phyloP scores from a whole-genome alignment of 2,888 invertebrate species.

The Aphidius colemani region DNA sequence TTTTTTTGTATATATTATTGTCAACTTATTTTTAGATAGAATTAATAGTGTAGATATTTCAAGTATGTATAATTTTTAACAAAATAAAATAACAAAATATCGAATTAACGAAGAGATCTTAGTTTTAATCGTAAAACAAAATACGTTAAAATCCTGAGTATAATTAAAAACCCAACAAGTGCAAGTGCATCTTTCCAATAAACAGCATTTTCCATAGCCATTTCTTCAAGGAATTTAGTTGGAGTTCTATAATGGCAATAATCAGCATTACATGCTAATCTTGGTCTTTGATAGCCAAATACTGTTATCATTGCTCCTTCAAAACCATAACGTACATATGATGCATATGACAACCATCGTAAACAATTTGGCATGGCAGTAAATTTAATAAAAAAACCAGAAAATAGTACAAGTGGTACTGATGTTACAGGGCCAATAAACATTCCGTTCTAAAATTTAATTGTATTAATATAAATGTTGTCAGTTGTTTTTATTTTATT shows the following conservation, averaged over 20 bases:
- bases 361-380: slow-evolving; percentile 88
- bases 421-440: slow-evolving; percentile 86
- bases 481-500: background rate
- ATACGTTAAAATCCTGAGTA: slow-evolving; percentile 78
- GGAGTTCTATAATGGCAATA: slow-evolving; percentile 86
- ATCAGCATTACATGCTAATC: slow-evolving; percentile 78
- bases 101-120: slow-evolving; percentile 59
- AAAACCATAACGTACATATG: slow-evolving; percentile 90
- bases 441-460: slow-evolving; percentile 64
- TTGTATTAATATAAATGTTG: background rate
- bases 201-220: slow-evolving; percentile 77
- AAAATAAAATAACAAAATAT: background rate
- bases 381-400: slow-evolving; percentile 93
- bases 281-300: slow-evolving; percentile 84
- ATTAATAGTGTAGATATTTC: no score
- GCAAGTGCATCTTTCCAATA: slow-evolving; percentile 86
- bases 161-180: slow-evolving; percentile 78
- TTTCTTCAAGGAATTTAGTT: slow-evolving; percentile 80
- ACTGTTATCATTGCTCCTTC: slow-evolving; percentile 91
- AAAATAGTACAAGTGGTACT: slow-evolving; percentile 90
- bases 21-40: no score
- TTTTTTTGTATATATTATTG: no score
- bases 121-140: slow-evolving; percentile 83
- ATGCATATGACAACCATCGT: slow-evolving; percentile 86
- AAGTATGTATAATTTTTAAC: background rate